Conservation (phyloP, 2,113 vertebrate genomes). For the Siniperca chuatsi region DNA sequence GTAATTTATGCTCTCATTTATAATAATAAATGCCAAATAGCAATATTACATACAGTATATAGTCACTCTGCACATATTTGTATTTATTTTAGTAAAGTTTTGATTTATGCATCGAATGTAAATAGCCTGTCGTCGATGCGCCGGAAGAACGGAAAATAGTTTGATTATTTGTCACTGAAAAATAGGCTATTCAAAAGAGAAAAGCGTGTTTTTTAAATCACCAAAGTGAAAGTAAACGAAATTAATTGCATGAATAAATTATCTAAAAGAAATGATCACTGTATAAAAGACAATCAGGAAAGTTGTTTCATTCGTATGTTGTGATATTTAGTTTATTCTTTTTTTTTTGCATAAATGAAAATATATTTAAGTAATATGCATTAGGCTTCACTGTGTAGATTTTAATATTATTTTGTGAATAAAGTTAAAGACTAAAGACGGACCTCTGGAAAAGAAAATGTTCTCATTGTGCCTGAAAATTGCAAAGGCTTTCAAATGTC, state of each 20-base stretch:
- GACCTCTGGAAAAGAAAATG: background rate
- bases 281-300: background rate
- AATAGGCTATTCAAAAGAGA: accelerated
- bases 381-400: background rate
- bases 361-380: background rate
- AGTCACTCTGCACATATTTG: background rate
- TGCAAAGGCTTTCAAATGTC: background rate
- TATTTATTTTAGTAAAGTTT: background rate
- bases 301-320: background rate
- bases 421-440: background rate
- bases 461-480: constrained; percentile 5
- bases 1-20: accelerated
- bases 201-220: background rate
- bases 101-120: constrained; percentile 57
- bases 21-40: background rate
- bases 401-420: constrained; percentile 8
- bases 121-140: constrained; percentile 27
- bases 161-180: constrained; percentile 1
- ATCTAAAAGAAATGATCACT: background rate
- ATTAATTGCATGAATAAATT: constrained; percentile 24
- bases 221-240: constrained; percentile 38
- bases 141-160: background rate
- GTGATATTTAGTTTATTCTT: background rate
- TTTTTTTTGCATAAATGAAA: constrained; percentile 32
- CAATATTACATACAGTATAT: background rate